Conservation (phyloP, 2,888 invertebrate genomes). For the Cosmia trapezina region DNA sequence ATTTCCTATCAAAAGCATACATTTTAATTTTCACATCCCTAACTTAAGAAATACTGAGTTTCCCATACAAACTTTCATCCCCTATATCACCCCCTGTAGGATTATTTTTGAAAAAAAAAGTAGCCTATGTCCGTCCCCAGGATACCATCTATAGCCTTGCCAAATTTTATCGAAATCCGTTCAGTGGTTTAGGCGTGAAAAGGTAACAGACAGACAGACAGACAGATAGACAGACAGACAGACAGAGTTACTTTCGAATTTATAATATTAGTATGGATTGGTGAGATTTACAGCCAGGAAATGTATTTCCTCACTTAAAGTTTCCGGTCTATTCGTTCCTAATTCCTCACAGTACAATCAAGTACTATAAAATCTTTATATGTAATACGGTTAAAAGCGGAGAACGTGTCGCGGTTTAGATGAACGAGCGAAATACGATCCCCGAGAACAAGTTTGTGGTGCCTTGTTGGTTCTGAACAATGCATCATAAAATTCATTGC, state of each 20-base stretch:
- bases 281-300: constrained; percentile 60
- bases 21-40: too few relatives aligned
- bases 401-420: constrained; percentile 64
- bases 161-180: too few relatives aligned
- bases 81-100: too few relatives aligned
- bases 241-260: constrained; percentile 33
- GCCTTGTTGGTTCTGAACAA: constrained; percentile 74
- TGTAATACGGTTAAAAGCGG: constrained; percentile 59
- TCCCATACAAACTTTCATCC: too few relatives aligned
- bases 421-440: constrained; percentile 76
- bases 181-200: too few relatives aligned
- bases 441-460: constrained; percentile 76
- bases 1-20: too few relatives aligned
- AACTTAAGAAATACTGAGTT: too few relatives aligned
- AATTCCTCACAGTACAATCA: constrained; percentile 56
- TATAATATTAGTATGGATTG: constrained; percentile 40
- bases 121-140: too few relatives aligned
- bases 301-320: constrained; percentile 60
- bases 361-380: constrained; percentile 60
- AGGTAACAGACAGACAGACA: too few relatives aligned
- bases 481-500: constrained; percentile 71
- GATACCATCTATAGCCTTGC: too few relatives aligned
- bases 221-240: too few relatives aligned
- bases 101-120: too few relatives aligned
- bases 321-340: constrained; percentile 61